These are phyloP conservation scores for Kradibia gibbosae DNA, from an alignment of 1,140 invertebrate species.

Conservation along the genomic window DNA sequence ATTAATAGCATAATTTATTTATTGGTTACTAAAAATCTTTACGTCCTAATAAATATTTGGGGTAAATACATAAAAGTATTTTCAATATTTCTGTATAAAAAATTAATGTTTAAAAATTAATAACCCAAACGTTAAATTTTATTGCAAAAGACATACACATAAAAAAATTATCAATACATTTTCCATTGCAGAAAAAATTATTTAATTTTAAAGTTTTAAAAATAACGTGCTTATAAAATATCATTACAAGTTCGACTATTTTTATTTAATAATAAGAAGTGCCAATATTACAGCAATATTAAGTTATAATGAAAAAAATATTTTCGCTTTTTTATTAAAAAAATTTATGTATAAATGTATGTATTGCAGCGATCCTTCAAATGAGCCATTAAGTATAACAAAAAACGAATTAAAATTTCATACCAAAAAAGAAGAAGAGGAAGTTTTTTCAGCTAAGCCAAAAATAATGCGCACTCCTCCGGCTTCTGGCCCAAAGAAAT, in stretches of 20 bases:
- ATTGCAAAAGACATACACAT: too few species aligned
- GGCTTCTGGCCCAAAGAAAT: constrained; percentile 1
- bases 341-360: not conserved
- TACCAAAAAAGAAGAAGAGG: constrained; percentile 49
- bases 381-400: not conserved
- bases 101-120: too few species aligned
- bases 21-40: not conserved
- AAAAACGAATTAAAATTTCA: not conserved
- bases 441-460: constrained; percentile 63
- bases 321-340: constrained; percentile 15
- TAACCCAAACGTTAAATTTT: too few species aligned
- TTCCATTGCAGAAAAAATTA: too few species aligned
- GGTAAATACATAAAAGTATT: not conserved
- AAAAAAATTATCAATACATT: too few species aligned
- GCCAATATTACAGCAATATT: too few species aligned
- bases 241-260: too few species aligned
- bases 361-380: constrained; percentile 11
- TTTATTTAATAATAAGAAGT: too few species aligned
- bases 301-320: not conserved
- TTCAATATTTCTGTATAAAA: too few species aligned
- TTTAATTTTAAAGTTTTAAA: too few species aligned
- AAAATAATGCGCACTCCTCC: constrained; percentile 62
- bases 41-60: constrained; percentile 31
- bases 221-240: too few species aligned
- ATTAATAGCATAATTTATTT: not conserved